These are phyloP conservation scores for Leptopilina myrica DNA, from an alignment of 2,888 invertebrate species.

Conservation along the genomic window DNA sequence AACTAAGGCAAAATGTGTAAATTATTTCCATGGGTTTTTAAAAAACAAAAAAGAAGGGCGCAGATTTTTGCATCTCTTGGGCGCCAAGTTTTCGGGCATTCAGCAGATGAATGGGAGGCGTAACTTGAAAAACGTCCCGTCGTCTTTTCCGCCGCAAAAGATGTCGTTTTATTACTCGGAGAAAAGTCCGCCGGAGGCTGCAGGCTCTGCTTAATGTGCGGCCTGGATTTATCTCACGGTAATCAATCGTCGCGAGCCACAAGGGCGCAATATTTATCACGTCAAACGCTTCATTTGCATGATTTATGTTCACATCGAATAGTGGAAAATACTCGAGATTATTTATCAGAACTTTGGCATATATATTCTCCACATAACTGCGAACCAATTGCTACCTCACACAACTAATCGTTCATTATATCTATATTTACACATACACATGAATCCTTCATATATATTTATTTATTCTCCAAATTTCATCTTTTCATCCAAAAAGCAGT, in stretches of 20 bases:
- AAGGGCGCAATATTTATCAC: constrained; percentile 73
- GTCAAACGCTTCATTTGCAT: constrained; percentile 74
- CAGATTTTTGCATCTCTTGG: constrained; percentile 53
- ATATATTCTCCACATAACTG: not conserved
- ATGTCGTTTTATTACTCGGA: constrained; percentile 71
- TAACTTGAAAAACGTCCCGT: constrained; percentile 70
- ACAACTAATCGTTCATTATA: constrained; percentile 20
- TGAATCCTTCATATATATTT: no score
- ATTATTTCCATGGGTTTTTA: no score
- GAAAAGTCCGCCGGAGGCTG: constrained; percentile 64
- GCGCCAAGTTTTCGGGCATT: constrained; percentile 60
- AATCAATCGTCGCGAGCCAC: constrained; percentile 70
- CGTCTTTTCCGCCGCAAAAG: constrained; percentile 66
- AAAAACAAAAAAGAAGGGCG: not conserved
- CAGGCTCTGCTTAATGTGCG: constrained; percentile 70
- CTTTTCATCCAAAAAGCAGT: no score
- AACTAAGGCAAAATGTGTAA: no score
- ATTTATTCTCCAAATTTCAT: no score
- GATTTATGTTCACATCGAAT: constrained; percentile 70
- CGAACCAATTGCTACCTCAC: not conserved
- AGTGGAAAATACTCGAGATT: constrained; percentile 61
- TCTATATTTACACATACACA: no score
- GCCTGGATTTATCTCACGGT: constrained; percentile 73
- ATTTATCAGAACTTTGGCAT: constrained; percentile 55
- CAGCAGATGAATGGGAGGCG: constrained; percentile 63